Evolutionary conservation across 2,888 invertebrate species (phyloP).

Genomic region (Ophioninae sp.): DNA sequence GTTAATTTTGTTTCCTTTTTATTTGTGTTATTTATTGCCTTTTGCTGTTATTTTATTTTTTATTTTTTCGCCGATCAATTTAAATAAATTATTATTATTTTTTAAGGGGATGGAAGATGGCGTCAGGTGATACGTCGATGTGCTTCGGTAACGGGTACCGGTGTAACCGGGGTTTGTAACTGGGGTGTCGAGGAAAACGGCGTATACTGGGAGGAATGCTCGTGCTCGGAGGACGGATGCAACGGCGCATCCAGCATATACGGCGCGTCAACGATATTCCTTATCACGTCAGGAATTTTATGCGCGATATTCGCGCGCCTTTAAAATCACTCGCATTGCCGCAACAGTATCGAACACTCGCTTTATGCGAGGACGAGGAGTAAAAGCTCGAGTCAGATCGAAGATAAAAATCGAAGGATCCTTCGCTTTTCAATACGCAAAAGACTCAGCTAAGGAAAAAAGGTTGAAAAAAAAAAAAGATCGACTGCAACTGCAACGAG

Average conservation of each 20-base stretch:
- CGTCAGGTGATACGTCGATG: slow-evolving; percentile 94
- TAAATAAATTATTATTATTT: slow-evolving; percentile 41
- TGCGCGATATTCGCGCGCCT: slow-evolving; percentile 48
- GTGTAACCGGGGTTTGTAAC: slow-evolving; percentile 97
- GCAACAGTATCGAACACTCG: background rate
- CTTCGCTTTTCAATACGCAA: background rate
- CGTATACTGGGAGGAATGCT: slow-evolving; percentile 98
- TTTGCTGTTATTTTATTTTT: no score
- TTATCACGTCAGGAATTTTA: slow-evolving; percentile 52
- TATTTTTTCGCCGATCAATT: background rate
- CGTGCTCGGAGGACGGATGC: slow-evolving; percentile 95
- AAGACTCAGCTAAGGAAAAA: background rate
- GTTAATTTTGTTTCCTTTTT: background rate
- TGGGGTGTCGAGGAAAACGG: slow-evolving; percentile 98
- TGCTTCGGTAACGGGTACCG: slow-evolving; percentile 94
- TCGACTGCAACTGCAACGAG: background rate
- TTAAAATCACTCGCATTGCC: background rate
- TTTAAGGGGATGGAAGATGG: slow-evolving; percentile 97
- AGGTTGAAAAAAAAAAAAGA: background rate
- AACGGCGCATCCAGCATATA: slow-evolving; percentile 82
- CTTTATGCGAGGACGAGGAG: background rate
- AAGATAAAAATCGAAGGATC: background rate
- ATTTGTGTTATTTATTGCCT: no score
- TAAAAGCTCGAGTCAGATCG: slow-evolving; percentile 16
- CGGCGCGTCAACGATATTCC: slow-evolving; percentile 49